Percentiles rank a stretch among this genome's conserved stretches.
These are phyloP conservation scores for Chamaea fasciata DNA, from an alignment of 2,113 vertebrate genomes.

Conservation along the genomic window DNA sequence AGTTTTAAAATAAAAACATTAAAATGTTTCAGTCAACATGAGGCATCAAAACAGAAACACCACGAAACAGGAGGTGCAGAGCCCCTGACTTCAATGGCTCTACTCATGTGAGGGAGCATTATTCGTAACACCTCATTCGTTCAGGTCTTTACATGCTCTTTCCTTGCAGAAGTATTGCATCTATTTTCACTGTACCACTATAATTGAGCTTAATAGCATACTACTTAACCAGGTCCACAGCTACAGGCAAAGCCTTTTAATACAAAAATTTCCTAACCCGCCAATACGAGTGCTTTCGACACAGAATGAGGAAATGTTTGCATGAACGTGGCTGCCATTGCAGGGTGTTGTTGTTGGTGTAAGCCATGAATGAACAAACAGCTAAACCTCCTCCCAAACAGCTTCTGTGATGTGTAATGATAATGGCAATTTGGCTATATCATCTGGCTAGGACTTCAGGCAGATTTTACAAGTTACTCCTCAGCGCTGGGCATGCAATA, in stretches of 20 bases:
- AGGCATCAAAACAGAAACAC: not conserved
- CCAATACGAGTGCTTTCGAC: not conserved
- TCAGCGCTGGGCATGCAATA: not conserved
- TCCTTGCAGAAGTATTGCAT: not conserved
- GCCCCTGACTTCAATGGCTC: not conserved
- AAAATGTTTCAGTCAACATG: not conserved
- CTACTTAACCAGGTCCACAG: not conserved
- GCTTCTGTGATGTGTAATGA: not conserved
- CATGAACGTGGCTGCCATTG: not conserved
- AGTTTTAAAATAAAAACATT: not conserved
- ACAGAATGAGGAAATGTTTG: not conserved
- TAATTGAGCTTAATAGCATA: conserved; percentile 21
- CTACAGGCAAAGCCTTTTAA: not conserved
- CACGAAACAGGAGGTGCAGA: not conserved
- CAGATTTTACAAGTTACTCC: not conserved
- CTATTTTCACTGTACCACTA: not conserved
- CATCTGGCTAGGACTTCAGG: not conserved
- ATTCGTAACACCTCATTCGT: not conserved
- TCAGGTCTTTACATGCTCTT: not conserved
- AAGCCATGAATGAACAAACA: not conserved
- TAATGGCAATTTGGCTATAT: not conserved
- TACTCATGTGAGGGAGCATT: not conserved
- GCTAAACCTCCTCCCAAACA: not conserved
- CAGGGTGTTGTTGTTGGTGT: not conserved
- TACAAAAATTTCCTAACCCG: not conserved